A percentile compares a stretch with the other conserved stretches of the same genome.
phyloP scores from a whole-genome alignment of 2,888 invertebrate genomes.

The Drosophila flavopinicola region DNA sequence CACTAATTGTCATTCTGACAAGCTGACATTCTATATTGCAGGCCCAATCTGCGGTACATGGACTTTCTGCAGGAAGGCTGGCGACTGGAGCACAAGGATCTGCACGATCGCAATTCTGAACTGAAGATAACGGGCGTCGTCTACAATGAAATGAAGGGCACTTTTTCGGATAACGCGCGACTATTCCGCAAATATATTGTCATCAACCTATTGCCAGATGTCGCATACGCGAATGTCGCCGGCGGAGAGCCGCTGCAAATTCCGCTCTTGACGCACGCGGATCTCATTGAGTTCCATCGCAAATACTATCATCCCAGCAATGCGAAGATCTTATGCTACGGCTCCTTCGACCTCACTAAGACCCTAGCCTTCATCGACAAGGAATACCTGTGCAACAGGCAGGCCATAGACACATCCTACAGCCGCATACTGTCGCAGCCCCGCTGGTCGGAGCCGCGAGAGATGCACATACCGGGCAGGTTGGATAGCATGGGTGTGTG shows the following conservation, averaged over 20 bases:
- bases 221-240: conserved; percentile 94
- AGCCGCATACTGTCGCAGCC: conserved; percentile 90
- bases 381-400: conserved; percentile 87
- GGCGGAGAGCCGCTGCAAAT: conserved; percentile 96
- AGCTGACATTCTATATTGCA: conserved; percentile 36
- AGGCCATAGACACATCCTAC: conserved; percentile 86
- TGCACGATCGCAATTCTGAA: conserved; percentile 89
- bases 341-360: conserved; percentile 91
- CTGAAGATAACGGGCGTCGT: conserved; percentile 96
- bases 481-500: conserved; percentile 92
- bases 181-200: conserved; percentile 91
- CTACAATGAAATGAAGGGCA: conserved; percentile 99
- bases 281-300: conserved; percentile 92
- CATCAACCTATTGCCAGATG: conserved; percentile 89
- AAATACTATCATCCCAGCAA: conserved; percentile 97
- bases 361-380: conserved; percentile 91
- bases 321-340: conserved; percentile 95
- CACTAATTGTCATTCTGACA: too few relatives aligned
- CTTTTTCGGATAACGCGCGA: conserved; percentile 94
- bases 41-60: conserved; percentile 90
- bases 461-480: conserved; percentile 88
- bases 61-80: conserved; percentile 98
- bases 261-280: conserved; percentile 91
- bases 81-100: conserved; percentile 92
- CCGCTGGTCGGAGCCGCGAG: conserved; percentile 89